These are phyloP conservation scores for Nephrotoma guestfalica DNA, from an alignment of 2,888 invertebrate species.

Conservation along the genomic window DNA sequence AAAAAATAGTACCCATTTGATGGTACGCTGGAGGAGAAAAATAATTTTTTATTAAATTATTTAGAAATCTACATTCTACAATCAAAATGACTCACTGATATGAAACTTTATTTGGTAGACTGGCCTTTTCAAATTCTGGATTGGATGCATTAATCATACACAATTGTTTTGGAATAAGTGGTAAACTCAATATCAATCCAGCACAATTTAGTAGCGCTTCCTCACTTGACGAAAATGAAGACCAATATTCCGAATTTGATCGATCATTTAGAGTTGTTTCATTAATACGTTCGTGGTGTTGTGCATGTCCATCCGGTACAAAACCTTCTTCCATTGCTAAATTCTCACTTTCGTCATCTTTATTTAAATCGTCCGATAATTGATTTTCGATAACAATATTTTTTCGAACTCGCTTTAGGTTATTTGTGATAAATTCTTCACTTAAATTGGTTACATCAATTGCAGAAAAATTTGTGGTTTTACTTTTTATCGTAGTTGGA, in stretches of 20 bases:
- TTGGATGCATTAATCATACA: slow-evolving; percentile 35
- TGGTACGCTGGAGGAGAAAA: slow-evolving; percentile 40
- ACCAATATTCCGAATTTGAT: slow-evolving; percentile 67
- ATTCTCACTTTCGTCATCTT: slow-evolving; percentile 45
- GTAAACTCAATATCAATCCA: slow-evolving; percentile 56
- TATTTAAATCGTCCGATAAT: slow-evolving; percentile 35
- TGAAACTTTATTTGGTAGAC: slow-evolving; percentile 45
- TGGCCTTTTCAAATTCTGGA: slow-evolving; percentile 36
- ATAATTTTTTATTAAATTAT: background rate
- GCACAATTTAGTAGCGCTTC: slow-evolving; percentile 59
- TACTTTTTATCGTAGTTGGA: background rate
- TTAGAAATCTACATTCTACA: background rate
- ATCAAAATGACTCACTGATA: slow-evolving; percentile 38
- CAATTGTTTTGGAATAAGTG: slow-evolving; percentile 45
- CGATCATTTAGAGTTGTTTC: slow-evolving; percentile 51
- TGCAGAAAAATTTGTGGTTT: background rate
- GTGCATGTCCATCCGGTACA: slow-evolving; percentile 47
- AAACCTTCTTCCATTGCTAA: slow-evolving; percentile 47
- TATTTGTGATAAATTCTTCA: slow-evolving; percentile 19
- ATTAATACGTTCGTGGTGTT: slow-evolving; percentile 45
- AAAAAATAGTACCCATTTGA: slow-evolving; percentile 69
- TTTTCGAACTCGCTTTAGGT: slow-evolving; percentile 29
- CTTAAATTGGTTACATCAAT: background rate
- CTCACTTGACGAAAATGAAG: slow-evolving; percentile 67
- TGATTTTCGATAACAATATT: slow-evolving; percentile 38